Evolutionary conservation across 2,797 vertebrate species (phyloP).

Genomic region (Rallus crepitans): DNA sequence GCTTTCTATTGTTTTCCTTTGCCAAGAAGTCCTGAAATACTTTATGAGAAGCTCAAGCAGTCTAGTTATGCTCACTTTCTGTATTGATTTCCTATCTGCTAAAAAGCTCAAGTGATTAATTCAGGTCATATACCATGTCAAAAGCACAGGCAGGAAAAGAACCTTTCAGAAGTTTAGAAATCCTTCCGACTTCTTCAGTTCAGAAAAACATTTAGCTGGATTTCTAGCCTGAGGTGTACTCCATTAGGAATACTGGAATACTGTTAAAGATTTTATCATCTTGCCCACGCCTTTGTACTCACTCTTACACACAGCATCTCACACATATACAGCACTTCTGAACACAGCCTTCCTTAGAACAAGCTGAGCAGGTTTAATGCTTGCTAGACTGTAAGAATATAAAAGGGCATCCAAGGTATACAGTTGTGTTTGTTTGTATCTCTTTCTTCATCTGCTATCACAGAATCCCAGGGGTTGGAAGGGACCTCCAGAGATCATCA

Average conservation of each 20-base stretch:
- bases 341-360: neutral
- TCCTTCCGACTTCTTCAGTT: neutral
- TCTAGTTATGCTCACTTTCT: neutral
- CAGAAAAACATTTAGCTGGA: neutral
- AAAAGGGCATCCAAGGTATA: neutral
- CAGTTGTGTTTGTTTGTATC: neutral
- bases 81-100: neutral
- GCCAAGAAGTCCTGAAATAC: conserved; percentile 1
- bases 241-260: neutral
- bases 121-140: neutral
- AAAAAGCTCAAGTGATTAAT: neutral
- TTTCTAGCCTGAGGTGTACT: neutral
- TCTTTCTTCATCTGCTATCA: neutral
- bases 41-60: neutral
- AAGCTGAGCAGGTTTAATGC: neutral
- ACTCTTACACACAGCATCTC: neutral
- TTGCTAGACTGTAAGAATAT: neutral
- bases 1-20: neutral
- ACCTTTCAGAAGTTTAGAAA: neutral
- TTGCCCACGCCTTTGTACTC: neutral
- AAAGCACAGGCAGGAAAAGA: neutral
- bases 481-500: too few relatives aligned
- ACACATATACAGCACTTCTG: neutral
- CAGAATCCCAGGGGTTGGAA: too few relatives aligned
- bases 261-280: too few relatives aligned